A percentile compares a stretch with the other conserved stretches of the same genome.
These are phyloP conservation scores for Leptatherina wallacei DNA, from an alignment of 2,797 vertebrate species.

Conservation along the genomic window DNA sequence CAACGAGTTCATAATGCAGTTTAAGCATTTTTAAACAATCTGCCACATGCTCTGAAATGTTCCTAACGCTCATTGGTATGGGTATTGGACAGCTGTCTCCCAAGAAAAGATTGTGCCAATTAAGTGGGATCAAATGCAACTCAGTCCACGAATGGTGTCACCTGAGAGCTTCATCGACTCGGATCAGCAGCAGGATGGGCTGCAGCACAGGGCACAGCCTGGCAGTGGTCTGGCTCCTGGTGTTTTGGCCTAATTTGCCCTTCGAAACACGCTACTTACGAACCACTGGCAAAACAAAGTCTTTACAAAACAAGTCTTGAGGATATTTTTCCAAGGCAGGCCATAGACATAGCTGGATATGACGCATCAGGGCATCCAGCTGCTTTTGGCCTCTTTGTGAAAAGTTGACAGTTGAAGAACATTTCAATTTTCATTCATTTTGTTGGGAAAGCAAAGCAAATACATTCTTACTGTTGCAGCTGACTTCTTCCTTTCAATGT, in stretches of 20 bases:
- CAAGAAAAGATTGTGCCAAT: conserved; percentile 14
- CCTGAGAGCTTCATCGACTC: conserved; percentile 27
- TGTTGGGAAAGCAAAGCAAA: not conserved
- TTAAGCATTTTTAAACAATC: conserved; percentile 9
- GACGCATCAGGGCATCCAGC: not conserved
- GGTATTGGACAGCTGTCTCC: conserved; percentile 27
- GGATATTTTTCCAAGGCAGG: not conserved
- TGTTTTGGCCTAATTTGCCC: conserved; percentile 3
- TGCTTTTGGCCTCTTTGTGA: not conserved
- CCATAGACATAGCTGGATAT: not conserved
- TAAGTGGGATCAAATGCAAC: conserved; percentile 17
- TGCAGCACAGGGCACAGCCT: conserved; percentile 2
- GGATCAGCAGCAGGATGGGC: conserved; percentile 8
- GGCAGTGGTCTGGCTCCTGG: conserved; percentile 21
- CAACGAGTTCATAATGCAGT: conserved; percentile 7
- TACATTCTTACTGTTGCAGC: conserved; percentile 6
- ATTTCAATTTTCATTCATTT: not conserved
- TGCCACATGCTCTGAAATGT: conserved; percentile 22
- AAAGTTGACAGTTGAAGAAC: not conserved
- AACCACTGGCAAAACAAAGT: conserved; percentile 1
- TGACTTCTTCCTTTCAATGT: conserved; percentile 8
- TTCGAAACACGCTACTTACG: conserved; percentile 9
- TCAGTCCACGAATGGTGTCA: conserved; percentile 20
- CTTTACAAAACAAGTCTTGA: conserved; percentile 1
- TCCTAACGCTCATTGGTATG: conserved; percentile 2